These are phyloP conservation scores for Platycheirus albimanus DNA, from an alignment of 2,888 invertebrate genomes.

Conservation along the genomic window DNA sequence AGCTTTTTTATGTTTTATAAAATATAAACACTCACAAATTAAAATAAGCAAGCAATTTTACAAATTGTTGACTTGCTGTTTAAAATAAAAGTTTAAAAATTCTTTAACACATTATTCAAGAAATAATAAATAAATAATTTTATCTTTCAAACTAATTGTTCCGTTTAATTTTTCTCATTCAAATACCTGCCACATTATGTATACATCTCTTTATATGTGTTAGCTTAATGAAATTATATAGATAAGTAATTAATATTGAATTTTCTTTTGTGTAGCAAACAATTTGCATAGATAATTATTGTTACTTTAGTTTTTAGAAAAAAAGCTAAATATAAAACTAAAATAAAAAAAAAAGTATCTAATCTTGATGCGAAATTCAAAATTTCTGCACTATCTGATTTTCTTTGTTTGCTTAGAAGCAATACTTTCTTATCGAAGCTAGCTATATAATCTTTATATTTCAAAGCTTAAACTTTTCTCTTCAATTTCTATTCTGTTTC, in stretches of 20 bases:
- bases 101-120: conserved; percentile 2
- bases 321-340: conserved; percentile 35
- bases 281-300: conserved; percentile 65
- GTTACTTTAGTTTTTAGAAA: conserved; percentile 45
- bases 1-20: conserved; percentile 18
- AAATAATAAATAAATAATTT: conserved; percentile 3
- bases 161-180: conserved; percentile 44
- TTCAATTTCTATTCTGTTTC: neutral
- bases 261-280: conserved; percentile 62
- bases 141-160: conserved; percentile 15
- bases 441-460: too few species aligned
- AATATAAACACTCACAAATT: conserved; percentile 12
- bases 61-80: conserved; percentile 21
- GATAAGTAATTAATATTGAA: conserved; percentile 34
- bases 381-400: conserved; percentile 35
- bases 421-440: too few species aligned
- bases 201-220: conserved; percentile 65
- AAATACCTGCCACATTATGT: conserved; percentile 42
- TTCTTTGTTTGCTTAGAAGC: conserved; percentile 45
- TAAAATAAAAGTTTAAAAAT: conserved; percentile 17
- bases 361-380: conserved; percentile 21
- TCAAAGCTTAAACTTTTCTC: conserved; percentile 44
- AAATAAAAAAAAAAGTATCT: conserved; percentile 41
- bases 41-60: conserved; percentile 11
- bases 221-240: conserved; percentile 51